These are phyloP conservation scores for Danio choprae DNA, from an alignment of 2,797 vertebrate genomes.

Conservation along the genomic window DNA sequence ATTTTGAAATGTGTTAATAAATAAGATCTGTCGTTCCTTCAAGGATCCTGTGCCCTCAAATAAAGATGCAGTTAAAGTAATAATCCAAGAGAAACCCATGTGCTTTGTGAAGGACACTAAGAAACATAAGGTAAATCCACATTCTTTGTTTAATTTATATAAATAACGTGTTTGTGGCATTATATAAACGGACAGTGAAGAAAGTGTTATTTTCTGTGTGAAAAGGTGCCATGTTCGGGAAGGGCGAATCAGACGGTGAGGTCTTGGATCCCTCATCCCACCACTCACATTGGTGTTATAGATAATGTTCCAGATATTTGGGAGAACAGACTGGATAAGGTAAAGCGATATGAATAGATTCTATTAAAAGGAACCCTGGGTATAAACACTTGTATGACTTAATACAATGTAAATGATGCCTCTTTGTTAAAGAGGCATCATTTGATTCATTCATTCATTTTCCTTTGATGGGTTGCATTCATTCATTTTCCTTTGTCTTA, in stretches of 20 bases:
- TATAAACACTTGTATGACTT: too few species aligned
- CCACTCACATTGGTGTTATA: slow-evolving; percentile 54
- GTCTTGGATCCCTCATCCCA: slow-evolving; percentile 57
- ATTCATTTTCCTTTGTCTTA: too few species aligned
- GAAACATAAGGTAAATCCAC: slow-evolving; percentile 68
- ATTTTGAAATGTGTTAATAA: not conserved
- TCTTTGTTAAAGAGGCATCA: too few species aligned
- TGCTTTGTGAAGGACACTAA: slow-evolving; percentile 44
- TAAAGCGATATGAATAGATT: not conserved
- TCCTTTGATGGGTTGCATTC: too few species aligned
- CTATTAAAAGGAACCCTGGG: not conserved
- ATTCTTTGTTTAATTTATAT: not conserved
- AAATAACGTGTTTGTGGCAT: too few species aligned
- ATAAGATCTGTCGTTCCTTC: slow-evolving; percentile 8
- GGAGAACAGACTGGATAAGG: slow-evolving; percentile 64
- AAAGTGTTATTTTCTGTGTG: not conserved
- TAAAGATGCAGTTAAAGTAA: slow-evolving; percentile 55
- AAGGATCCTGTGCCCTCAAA: slow-evolving; percentile 61
- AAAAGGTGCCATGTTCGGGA: slow-evolving; percentile 48
- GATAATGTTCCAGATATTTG: slow-evolving; percentile 60
- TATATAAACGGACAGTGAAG: too few species aligned
- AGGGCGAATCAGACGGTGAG: slow-evolving; percentile 60
- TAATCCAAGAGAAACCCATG: slow-evolving; percentile 54
- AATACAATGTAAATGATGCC: too few species aligned
- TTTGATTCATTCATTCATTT: too few species aligned